Base-by-base conservation (phyloP, 2,113 vertebrate species). In the Saimiri boliviensis region DNA sequence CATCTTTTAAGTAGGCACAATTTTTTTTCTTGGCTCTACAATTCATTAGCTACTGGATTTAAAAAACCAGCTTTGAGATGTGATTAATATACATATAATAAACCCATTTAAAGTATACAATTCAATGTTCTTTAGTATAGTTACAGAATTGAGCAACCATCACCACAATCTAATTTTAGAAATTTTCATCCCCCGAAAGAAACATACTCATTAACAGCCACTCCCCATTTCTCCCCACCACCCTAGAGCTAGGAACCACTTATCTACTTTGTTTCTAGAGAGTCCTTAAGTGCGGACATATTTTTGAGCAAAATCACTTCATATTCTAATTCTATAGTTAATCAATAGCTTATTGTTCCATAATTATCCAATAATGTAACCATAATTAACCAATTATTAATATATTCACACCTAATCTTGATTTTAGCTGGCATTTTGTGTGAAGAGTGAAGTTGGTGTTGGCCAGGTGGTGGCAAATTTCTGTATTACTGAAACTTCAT, bases 221-320 rank as follows among this genome's bases (percentile, higher is more conserved):
- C 23, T 56, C 5, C 19, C n/a, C 45, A 88, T 25, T 47, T 5
- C 27, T 92, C 13, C 89, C 16, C 2, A 60, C 42, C 8, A 13
- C 8, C 37, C 21, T 12, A n/a, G 27, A 37, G 37, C 80, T 85
- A 73, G 71, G 63, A 93, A 63, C 20, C 32, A 86, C 66, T 47
- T 19, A 84, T 80, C 32, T 60, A 37, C 54, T 74, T 89, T 94
- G 40, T 86, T 42, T 82, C n/a, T 86, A 56, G 13, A 89, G n/a
- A 89, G 54, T 83, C 77, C 49, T 68, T 94, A 85, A 70, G 30
- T 16, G 92, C 35, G 47, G 23, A 79, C 27, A 93, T 10, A 52
- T 23, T 92, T 94, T 88, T 77, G 32, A 94, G 52, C 77, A 95
- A 84, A 96, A 93, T 68, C 8, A 94, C 68, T 93, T 91, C 35